These are phyloP conservation scores for Neoniphon sammara DNA, from an alignment of 2,797 vertebrate species.

Conservation along the genomic window DNA sequence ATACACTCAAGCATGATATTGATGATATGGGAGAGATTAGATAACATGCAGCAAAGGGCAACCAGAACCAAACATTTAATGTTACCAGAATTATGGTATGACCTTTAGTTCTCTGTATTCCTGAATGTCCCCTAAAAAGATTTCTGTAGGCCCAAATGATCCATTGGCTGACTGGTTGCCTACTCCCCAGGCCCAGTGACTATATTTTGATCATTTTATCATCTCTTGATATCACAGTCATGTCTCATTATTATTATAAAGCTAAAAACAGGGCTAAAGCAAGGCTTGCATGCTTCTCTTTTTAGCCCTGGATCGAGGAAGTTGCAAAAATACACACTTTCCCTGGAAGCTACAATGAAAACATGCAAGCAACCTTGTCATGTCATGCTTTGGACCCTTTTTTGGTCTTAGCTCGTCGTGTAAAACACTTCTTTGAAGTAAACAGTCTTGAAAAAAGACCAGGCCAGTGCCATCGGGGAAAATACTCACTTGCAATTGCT, in stretches of 20 bases:
- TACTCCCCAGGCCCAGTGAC: too few relatives aligned
- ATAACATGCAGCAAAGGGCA: too few relatives aligned
- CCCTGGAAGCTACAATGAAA: background rate
- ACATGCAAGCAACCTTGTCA: background rate
- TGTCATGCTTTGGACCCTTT: constrained; percentile 12
- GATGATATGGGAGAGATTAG: background rate
- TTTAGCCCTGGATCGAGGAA: background rate
- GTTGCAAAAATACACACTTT: background rate
- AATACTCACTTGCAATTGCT: constrained; percentile 22
- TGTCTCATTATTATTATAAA: background rate
- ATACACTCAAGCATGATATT: background rate
- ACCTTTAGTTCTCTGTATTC: too few relatives aligned
- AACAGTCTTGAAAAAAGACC: constrained; percentile 19
- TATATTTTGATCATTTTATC: too few relatives aligned
- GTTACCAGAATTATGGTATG: too few relatives aligned
- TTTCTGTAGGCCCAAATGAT: too few relatives aligned
- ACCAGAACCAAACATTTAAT: too few relatives aligned
- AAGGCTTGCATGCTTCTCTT: too few relatives aligned
- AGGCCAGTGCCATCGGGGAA: constrained; percentile 31
- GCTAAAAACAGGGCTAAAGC: background rate
- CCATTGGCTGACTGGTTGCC: too few relatives aligned
- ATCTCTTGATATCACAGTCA: too few relatives aligned
- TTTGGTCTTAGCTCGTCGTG: constrained; percentile 11
- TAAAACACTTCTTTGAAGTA: background rate
- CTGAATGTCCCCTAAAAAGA: too few relatives aligned